A percentile compares a stretch with the other conserved stretches of the same genome.
phyloP scores from a whole-genome alignment of 2,797 vertebrate genomes.

The Acipenser ruthenus region DNA sequence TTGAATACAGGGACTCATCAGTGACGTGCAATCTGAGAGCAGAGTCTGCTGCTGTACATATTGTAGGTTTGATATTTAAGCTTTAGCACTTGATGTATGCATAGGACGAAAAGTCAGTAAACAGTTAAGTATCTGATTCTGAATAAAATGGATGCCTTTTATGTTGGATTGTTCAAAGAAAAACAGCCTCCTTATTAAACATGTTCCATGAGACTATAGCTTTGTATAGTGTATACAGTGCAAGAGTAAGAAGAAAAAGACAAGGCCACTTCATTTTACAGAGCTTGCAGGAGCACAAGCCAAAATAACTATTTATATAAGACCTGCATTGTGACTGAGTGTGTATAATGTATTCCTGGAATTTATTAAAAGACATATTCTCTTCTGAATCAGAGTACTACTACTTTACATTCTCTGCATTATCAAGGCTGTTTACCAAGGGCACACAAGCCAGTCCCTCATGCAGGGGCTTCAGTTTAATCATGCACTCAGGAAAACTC shows the following conservation, averaged over 20 bases:
- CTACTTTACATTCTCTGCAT: slow-evolving; percentile 21
- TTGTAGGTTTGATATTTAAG: background rate
- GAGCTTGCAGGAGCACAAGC: background rate
- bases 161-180: no score
- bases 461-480: background rate
- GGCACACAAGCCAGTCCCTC: slow-evolving; percentile 9
- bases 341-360: slow-evolving; percentile 30
- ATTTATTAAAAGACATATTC: slow-evolving; percentile 43
- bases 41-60: no score
- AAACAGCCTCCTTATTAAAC: no score
- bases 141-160: no score
- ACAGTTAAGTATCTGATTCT: no score
- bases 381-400: slow-evolving; percentile 44
- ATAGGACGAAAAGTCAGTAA: no score
- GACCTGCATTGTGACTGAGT: slow-evolving; percentile 12
- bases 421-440: background rate
- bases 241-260: background rate
- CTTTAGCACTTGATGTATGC: no score
- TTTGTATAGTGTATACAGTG: background rate
- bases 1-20: no score
- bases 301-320: slow-evolving; percentile 1
- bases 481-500: background rate
- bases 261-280: background rate
- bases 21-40: no score
- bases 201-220: no score